A percentile compares a stretch with the other conserved stretches of the same genome.
These are phyloP conservation scores for Adelosebastes latens DNA, from an alignment of 2,797 vertebrate genomes.

Conservation along the genomic window DNA sequence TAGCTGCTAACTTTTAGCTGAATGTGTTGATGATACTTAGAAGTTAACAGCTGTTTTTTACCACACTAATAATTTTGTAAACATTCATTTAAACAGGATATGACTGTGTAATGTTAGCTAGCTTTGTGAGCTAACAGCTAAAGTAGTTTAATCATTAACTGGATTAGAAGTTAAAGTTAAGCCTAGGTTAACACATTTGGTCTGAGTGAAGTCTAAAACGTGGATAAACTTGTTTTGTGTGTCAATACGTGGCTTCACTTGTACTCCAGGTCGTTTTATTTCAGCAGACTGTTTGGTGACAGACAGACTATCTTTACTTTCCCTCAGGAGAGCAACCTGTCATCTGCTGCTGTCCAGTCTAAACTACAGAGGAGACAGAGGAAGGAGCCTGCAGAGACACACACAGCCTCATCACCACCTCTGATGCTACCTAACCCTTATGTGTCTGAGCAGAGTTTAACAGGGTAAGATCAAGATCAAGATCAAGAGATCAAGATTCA, in stretches of 20 bases:
- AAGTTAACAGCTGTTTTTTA: neutral
- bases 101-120: neutral
- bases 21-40: accelerated
- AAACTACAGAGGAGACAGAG: slow-evolving; percentile 68
- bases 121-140: neutral
- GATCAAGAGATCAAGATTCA: too few relatives aligned
- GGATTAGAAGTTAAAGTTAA: neutral
- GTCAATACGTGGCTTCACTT: neutral
- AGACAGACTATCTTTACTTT: neutral
- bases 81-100: neutral
- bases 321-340: slow-evolving; percentile 75
- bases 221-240: neutral
- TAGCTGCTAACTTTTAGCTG: slow-evolving; percentile 28
- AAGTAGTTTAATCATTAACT: neutral
- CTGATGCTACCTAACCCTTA: slow-evolving; percentile 77
- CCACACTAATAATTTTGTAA: accelerated
- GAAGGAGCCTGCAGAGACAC: slow-evolving; percentile 73
- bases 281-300: neutral
- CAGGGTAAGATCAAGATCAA: slow-evolving; percentile 70
- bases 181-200: accelerated
- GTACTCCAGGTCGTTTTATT: slow-evolving; percentile 2
- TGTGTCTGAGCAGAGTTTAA: slow-evolving; percentile 68
- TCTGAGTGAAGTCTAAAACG: neutral
- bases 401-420: slow-evolving; percentile 70
- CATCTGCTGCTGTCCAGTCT: slow-evolving; percentile 40